Conservation (phyloP, 1,140 invertebrate species). For the Phenacoccus solenopsis region DNA sequence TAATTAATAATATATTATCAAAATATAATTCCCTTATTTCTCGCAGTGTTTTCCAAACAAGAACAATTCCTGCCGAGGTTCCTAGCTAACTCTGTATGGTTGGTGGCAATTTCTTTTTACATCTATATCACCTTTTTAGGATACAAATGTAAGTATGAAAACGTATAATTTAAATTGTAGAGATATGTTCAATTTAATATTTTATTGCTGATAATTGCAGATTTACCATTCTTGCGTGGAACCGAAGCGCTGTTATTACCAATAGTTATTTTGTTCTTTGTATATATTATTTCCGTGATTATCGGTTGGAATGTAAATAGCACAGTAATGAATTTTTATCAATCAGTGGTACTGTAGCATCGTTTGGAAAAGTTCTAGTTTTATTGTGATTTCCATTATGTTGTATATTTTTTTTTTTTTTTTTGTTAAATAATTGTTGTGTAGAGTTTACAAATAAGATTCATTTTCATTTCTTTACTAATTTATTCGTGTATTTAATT, state of each 20-base stretch:
- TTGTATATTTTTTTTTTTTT: too few relatives aligned
- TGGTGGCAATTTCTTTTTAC: constrained; percentile 83
- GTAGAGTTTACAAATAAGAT: too few relatives aligned
- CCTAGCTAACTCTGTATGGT: constrained; percentile 88
- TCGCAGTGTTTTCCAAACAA: constrained; percentile 60
- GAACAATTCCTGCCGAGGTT: constrained; percentile 64
- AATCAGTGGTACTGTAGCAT: constrained; percentile 50
- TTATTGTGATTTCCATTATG: too few relatives aligned
- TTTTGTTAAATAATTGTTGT: too few relatives aligned
- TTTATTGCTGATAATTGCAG: constrained; percentile 40
- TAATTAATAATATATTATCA: too few relatives aligned
- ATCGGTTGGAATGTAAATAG: constrained; percentile 57
- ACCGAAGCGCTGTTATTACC: constrained; percentile 79
- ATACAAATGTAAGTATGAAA: constrained; percentile 73
- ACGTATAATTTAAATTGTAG: constrained; percentile 10
- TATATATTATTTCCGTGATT: constrained; percentile 66
- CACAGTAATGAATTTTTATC: constrained; percentile 66
- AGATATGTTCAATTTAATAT: constrained; percentile 16
- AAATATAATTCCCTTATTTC: constrained; percentile 20
- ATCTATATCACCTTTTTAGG: constrained; percentile 96
- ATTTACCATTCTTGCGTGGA: constrained; percentile 78
- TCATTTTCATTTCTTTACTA: too few relatives aligned
- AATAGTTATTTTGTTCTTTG: constrained; percentile 60
- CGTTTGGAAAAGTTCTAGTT: too few relatives aligned
- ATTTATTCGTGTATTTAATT: too few relatives aligned